Evolutionary conservation across 2,888 invertebrate species (phyloP).

Genomic region (Dascillus cervinus): DNA sequence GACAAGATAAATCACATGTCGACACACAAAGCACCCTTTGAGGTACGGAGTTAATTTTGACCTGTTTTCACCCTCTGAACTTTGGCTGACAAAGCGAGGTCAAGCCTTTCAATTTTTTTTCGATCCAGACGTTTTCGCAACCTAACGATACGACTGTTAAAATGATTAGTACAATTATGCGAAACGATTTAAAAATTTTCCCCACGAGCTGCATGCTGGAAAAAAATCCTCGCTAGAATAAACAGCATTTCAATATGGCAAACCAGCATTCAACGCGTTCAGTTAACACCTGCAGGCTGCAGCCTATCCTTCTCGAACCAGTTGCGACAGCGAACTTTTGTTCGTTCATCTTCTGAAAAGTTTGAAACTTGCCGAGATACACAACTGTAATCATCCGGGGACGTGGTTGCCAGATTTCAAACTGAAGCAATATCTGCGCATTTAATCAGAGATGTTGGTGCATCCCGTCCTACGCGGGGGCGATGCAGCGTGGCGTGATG

Average conservation of each 20-base stretch:
- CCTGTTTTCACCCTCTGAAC: constrained; percentile 16
- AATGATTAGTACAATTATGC: no score
- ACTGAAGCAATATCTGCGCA: constrained; percentile 38
- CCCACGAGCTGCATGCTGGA: constrained; percentile 25
- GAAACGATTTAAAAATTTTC: no score
- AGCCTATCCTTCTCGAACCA: constrained; percentile 25
- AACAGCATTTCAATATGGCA: constrained; percentile 26
- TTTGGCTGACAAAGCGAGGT: no score
- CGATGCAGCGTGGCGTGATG: constrained; percentile 37
- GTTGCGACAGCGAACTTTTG: no score
- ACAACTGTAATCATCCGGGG: constrained; percentile 40
- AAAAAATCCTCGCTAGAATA: constrained; percentile 8
- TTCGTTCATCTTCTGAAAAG: no score
- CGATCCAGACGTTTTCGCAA: no score
- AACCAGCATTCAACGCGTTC: constrained; percentile 31
- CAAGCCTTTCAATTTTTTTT: no score
- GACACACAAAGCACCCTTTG: constrained; percentile 28
- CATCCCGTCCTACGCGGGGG: constrained; percentile 33
- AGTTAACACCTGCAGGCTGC: constrained; percentile 43
- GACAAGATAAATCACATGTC: constrained; percentile 37
- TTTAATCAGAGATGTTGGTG: constrained; percentile 35
- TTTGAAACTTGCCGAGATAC: constrained; percentile 41
- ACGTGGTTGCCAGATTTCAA: constrained; percentile 38
- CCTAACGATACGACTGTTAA: no score
- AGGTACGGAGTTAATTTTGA: constrained; percentile 28